Evolutionary conservation across 2,113 vertebrate genomes (phyloP), one percentile per base, ranked within the genome.

Genomic region (Cynopterus brachyotis): DNA sequence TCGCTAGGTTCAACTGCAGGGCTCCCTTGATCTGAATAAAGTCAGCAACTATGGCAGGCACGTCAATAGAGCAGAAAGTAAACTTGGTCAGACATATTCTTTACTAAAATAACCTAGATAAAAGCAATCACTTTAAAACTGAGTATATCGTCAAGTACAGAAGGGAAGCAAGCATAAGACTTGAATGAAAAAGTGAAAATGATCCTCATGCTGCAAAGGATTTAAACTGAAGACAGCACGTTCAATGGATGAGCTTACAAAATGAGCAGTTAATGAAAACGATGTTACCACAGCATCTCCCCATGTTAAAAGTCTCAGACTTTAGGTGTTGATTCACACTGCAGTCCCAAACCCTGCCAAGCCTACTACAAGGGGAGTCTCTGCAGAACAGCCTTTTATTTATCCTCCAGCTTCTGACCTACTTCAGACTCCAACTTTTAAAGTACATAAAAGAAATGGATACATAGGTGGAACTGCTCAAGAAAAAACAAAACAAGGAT

Each of bases 341-440:
- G 73, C 7, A 84, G n/a, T 80, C 50, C 50, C 59, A 86, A 87
- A 45, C 53, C 53, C 91, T 59, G 30, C 88, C 91, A 90, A n/a
- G 20, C 30, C 53, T 55, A 40, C 64, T 57, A 12, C 70, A 59
- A 81, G n/a, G 72, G 60, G 84, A 81, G 83, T 59, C 67, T 64
- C 17, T 37, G 42, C 24, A 72, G 76, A 83, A 75, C 30, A 90
- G 69, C 32, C 42, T 93, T 37, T 35, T 92, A 73, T 40, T 93
- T 82, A 42, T 67, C 57, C 24, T 91, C 53, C 59, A 67, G 60
- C 40, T 81, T 82, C 75, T 97, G 79, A 96, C 70, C 70, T 93
- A 85, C 81, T 62, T 97, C 22, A 19, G 26, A 83, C 26, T 80
- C 84, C 32, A 94, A 80, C 37, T 57, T 88, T 37, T 16, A 73